Conservation (phyloP, 2,113 vertebrate species). For the Ia io region DNA sequence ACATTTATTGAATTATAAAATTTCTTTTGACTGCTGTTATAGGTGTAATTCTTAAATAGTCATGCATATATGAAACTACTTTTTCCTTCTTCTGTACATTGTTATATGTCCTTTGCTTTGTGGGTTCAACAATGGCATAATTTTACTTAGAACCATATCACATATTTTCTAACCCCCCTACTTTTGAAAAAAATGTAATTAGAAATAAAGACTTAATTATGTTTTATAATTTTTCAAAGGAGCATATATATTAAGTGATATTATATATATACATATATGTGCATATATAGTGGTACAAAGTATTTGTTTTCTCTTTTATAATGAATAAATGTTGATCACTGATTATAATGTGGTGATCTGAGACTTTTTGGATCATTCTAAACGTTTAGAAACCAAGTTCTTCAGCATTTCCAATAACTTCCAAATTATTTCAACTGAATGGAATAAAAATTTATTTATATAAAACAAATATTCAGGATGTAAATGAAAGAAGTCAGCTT, state of each 20-base stretch:
- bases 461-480: constrained; percentile 45
- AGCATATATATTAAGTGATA: neutral
- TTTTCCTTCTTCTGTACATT: neutral
- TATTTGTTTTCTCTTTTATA: constrained; percentile 49
- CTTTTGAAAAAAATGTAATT: constrained; percentile 54
- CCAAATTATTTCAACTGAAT: constrained; percentile 28
- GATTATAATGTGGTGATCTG: neutral
- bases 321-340: constrained; percentile 45
- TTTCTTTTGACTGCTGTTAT: neutral
- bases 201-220: constrained; percentile 60
- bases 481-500: constrained; percentile 22
- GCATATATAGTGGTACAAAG: constrained; percentile 16
- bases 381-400: neutral
- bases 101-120: neutral
- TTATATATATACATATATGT: neutral
- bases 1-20: constrained; percentile 28
- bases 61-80: neutral
- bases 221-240: constrained; percentile 56
- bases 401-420: neutral
- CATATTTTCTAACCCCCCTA: constrained; percentile 18
- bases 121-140: constrained; percentile 28
- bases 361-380: constrained; percentile 39
- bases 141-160: constrained; percentile 39
- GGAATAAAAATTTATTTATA: neutral
- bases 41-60: constrained; percentile 37